These are phyloP conservation scores for Xiphorhynchus erythropygius DNA, from an alignment of 2,797 vertebrate species.

Conservation along the genomic window DNA sequence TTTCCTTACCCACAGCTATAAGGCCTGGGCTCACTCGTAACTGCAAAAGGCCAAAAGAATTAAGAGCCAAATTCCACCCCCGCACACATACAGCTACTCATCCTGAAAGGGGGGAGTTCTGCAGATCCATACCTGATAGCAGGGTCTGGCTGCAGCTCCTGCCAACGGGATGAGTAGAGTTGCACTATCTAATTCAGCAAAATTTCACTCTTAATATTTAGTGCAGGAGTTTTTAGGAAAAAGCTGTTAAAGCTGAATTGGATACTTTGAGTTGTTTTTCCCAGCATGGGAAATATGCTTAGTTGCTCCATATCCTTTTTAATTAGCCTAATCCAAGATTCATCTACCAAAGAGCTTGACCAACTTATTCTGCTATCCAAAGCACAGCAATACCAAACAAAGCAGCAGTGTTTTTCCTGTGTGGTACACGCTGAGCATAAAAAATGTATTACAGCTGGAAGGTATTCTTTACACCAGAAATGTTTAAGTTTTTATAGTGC, in stretches of 20 bases:
- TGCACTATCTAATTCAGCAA: constrained; percentile 23
- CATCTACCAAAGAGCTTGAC: background rate
- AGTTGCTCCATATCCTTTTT: background rate
- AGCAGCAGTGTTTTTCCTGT: background rate
- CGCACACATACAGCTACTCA: fast-evolving
- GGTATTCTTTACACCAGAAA: background rate
- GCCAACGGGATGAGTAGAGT: background rate
- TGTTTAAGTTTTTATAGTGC: background rate
- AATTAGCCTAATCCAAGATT: background rate
- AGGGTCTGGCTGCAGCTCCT: background rate
- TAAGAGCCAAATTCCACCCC: constrained; percentile 24
- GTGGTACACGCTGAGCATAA: background rate
- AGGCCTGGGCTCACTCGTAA: background rate
- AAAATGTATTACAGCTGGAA: background rate
- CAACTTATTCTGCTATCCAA: background rate
- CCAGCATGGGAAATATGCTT: background rate
- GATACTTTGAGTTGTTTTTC: constrained; percentile 12
- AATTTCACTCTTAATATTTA: constrained; percentile 3
- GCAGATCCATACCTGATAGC: constrained; percentile 7
- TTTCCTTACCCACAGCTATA: constrained; percentile 18
- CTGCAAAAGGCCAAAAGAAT: constrained; percentile 30
- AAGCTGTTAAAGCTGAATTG: constrained; percentile 32
- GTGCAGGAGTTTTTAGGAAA: constrained; percentile 12
- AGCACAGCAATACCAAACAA: background rate
- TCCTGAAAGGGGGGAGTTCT: background rate